phyloP scores from a whole-genome alignment of 2,113 vertebrate species.

The Pygoscelis adeliae region DNA sequence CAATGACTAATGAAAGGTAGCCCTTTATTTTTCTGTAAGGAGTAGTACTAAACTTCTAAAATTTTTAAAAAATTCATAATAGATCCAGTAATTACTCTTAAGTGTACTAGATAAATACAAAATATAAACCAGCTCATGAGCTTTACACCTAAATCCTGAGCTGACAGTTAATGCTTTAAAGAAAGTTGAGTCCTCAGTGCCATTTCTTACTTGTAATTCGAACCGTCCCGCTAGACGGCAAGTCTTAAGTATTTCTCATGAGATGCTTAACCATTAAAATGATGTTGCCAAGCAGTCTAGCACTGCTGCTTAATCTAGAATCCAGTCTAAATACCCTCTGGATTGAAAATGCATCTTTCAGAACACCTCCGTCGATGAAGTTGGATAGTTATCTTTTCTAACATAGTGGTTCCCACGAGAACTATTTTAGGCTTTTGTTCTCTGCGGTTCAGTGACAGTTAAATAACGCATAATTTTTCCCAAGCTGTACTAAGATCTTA shows the following conservation, averaged over 20 bases:
- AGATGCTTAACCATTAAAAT: neutral
- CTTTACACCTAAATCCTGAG: slow-evolving; percentile 10
- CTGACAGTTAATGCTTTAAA: neutral
- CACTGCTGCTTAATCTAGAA: slow-evolving; percentile 13
- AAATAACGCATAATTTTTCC: neutral
- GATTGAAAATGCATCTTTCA: neutral
- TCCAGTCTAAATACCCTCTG: neutral
- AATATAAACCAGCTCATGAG: neutral
- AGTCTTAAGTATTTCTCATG: neutral
- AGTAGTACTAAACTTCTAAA: neutral
- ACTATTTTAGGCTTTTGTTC: neutral
- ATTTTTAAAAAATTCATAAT: neutral
- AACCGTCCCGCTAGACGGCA: neutral
- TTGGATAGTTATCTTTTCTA: neutral
- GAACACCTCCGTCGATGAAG: neutral
- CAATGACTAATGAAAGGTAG: neutral
- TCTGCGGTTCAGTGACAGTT: neutral
- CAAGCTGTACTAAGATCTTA: neutral
- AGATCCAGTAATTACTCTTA: neutral
- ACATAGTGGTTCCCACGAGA: neutral
- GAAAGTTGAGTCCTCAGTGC: neutral
- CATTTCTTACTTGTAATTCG: slow-evolving; percentile 1
- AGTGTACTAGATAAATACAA: neutral
- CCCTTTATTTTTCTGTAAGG: neutral
- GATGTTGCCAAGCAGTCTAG: neutral